Base-by-base conservation (phyloP, 2,888 invertebrate genomes). In the Lasioglossum villosulum region DNA sequence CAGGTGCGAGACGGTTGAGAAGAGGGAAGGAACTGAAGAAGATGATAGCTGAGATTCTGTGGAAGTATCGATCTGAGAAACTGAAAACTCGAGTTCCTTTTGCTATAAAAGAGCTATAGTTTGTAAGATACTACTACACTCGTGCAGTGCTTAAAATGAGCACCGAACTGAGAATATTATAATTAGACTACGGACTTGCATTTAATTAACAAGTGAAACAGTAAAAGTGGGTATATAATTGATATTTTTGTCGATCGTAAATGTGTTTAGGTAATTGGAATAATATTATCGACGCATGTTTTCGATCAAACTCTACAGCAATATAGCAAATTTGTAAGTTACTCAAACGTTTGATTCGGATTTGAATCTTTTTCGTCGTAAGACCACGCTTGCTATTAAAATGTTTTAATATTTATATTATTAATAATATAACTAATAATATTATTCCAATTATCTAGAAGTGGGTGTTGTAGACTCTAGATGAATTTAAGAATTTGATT, bases 1-100 rank as follows among this genome's bases (percentile, higher is more conserved):
- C 90, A 90, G 90, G 90, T 90, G 90, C 82, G 80, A 72, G 74
- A 45, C 34, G 56, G 37, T 2, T 75, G 56, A 48, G 66, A 39
- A 39, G 63, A 16, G 5, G n/a, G 66, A 66, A 75, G 72, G 52
- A 45, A 66, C 59, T 45, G 37, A 27, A 48, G 27, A 70, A 59
- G 78, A 75, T 74, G 10, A 59, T 63, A 59, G 42, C 8, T 27
- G 84, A 8, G 10, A 68, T 23, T 23, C 45, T 37, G 39, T 12
- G 34, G 27, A 27, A 63, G 45, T 30, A 52, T 48, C 16, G 37
- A 39, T 4, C 19, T 4, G 2, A 71, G 39, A 30, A 27, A 23
- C 42, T 42, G 34, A 23, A n/a, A 39, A 37, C 68, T 68, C 10
- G 1, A 23, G 37, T 23, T 68, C 56, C 56, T 56, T n/a, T 12